phyloP scores from a whole-genome alignment of 2,888 invertebrate species.

The Thecocarcelia acutangulata region DNA sequence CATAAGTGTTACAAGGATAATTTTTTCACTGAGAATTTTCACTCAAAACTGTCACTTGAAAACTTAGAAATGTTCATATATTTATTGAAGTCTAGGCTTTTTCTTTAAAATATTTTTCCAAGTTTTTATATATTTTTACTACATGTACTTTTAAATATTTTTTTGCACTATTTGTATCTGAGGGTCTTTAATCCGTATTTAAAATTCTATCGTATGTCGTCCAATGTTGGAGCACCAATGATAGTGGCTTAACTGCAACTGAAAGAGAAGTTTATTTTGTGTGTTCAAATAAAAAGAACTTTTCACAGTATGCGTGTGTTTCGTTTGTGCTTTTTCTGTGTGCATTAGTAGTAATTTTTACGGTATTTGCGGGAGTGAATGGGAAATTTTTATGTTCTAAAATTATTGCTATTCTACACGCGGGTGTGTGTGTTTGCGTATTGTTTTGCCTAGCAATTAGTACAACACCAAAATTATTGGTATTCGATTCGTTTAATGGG shows the following conservation, averaged over 20 bases:
- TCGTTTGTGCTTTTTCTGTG: slow-evolving; percentile 22
- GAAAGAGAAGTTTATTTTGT: slow-evolving; percentile 74
- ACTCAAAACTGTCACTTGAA: slow-evolving; percentile 40
- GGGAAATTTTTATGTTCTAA: slow-evolving; percentile 50
- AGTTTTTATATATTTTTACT: background rate
- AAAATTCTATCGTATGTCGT: slow-evolving; percentile 73
- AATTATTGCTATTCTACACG: slow-evolving; percentile 36
- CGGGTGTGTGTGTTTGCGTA: slow-evolving; percentile 39
- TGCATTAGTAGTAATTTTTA: slow-evolving; percentile 12
- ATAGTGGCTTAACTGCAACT: slow-evolving; percentile 77
- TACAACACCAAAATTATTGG: slow-evolving; percentile 47
- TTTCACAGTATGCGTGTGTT: slow-evolving; percentile 19
- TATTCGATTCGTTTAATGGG: slow-evolving; percentile 42
- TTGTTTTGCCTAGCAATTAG: slow-evolving; percentile 41
- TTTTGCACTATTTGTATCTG: slow-evolving; percentile 70
- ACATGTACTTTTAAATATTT: background rate
- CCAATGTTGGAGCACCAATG: slow-evolving; percentile 82
- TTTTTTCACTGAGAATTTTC: slow-evolving; percentile 31
- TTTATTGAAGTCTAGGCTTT: background rate
- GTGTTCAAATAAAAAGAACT: slow-evolving; percentile 29
- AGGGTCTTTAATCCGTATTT: slow-evolving; percentile 76
- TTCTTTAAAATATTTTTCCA: background rate
- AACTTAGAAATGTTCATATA: slow-evolving; percentile 51
- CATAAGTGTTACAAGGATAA: slow-evolving; percentile 75
- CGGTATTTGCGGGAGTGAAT: slow-evolving; percentile 55